phyloP scores from a whole-genome alignment of 1,140 invertebrate genomes.

The Medauroidea extradentata region DNA sequence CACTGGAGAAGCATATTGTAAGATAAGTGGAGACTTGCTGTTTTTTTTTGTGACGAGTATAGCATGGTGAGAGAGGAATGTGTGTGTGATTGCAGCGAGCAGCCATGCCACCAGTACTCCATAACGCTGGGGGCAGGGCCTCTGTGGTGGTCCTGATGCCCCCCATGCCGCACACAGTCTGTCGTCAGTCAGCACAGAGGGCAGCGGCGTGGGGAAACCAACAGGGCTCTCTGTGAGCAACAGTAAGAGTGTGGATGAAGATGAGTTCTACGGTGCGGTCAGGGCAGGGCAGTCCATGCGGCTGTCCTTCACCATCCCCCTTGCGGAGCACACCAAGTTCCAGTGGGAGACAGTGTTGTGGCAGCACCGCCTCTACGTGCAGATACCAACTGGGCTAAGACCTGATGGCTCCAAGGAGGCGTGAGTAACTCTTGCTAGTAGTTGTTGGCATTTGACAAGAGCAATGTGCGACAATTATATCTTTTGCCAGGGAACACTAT shows the following conservation, averaged over 20 bases:
- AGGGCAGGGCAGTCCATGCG: constrained; percentile 44
- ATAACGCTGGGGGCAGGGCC: constrained; percentile 95
- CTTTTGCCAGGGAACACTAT: too few relatives aligned
- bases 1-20: too few relatives aligned
- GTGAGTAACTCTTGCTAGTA: constrained; percentile 21
- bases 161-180: constrained; percentile 69
- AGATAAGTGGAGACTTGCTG: too few relatives aligned
- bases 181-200: constrained; percentile 65
- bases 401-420: constrained; percentile 88
- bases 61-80: background rate
- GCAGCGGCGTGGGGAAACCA: constrained; percentile 75
- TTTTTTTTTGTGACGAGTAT: too few relatives aligned
- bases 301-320: constrained; percentile 69
- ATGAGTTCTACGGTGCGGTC: constrained; percentile 47
- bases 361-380: constrained; percentile 76
- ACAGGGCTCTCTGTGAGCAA: constrained; percentile 68
- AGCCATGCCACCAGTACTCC: constrained; percentile 57
- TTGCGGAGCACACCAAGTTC: constrained; percentile 69
- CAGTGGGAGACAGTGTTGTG: constrained; percentile 81
- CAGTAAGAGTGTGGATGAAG: constrained; percentile 38
- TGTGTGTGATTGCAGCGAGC: constrained; percentile 36
- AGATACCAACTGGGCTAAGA: constrained; percentile 75
- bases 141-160: constrained; percentile 95
- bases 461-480: background rate
- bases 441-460: background rate